Percentiles rank a stretch among this genome's conserved stretches.
These are phyloP conservation scores for Arion vulgaris DNA, from an alignment of 1,140 invertebrate genomes.

Conservation along the genomic window DNA sequence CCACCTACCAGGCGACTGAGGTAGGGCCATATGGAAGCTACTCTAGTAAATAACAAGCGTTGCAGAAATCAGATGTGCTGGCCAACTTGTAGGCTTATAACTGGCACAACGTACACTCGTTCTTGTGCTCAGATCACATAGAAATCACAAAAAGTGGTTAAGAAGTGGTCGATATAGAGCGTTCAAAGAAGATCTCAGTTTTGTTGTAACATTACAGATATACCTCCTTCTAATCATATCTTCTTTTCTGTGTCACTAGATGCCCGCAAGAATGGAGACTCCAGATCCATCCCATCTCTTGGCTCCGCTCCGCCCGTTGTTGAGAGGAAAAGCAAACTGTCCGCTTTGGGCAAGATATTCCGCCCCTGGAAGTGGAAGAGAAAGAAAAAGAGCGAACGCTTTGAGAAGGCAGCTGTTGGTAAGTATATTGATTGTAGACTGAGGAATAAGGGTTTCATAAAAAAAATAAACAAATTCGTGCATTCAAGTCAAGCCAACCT, in stretches of 20 bases:
- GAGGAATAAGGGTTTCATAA: too few species aligned
- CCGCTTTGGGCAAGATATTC: conserved; percentile 92
- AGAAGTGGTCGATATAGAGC: too few species aligned
- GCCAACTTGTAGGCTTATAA: too few species aligned
- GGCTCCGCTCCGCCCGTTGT: conserved; percentile 80
- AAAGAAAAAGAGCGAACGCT: conserved; percentile 98
- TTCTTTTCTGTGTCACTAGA: conserved; percentile 35
- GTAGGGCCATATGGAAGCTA: too few species aligned
- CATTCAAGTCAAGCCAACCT: too few species aligned
- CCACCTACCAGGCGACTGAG: too few species aligned
- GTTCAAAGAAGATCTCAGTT: neutral
- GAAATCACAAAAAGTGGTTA: neutral
- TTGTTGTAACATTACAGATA: neutral
- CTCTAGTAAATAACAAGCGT: too few species aligned
- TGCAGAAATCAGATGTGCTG: too few species aligned
- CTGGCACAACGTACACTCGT: neutral
- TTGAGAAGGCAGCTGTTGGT: conserved; percentile 96
- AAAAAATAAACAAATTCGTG: too few species aligned
- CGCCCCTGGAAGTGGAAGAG: conserved; percentile 99
- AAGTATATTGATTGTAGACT: conserved; percentile 74
- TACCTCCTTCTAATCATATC: neutral
- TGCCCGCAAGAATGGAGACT: conserved; percentile 82
- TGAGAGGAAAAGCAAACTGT: conserved; percentile 93
- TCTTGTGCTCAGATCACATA: neutral
- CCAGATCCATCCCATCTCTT: conserved; percentile 53